Conservation (phyloP, 2,888 invertebrate species). For the Hanleya hanleyi region DNA sequence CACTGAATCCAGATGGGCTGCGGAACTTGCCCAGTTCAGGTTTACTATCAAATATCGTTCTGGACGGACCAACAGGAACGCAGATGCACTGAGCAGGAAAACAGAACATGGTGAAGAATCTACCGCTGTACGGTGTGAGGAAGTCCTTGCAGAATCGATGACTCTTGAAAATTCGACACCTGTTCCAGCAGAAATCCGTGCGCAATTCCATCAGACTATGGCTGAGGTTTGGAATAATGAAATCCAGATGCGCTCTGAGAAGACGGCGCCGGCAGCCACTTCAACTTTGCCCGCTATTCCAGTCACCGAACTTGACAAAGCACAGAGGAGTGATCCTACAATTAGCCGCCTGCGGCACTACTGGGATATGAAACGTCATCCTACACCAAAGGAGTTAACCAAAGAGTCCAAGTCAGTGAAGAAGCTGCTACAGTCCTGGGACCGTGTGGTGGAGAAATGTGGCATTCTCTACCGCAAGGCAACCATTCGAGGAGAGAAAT, state of each 20-base stretch:
- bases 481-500: neutral
- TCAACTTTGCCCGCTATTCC: neutral
- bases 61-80: neutral
- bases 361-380: neutral
- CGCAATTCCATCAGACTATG: neutral
- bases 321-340: neutral
- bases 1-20: neutral
- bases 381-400: neutral
- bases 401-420: neutral
- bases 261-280: neutral
- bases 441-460: neutral
- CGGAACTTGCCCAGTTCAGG: neutral
- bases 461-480: slow-evolving; percentile 6
- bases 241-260: neutral
- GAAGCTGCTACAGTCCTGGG: slow-evolving; percentile 2
- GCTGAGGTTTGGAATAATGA: neutral
- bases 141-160: neutral
- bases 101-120: neutral
- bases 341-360: neutral
- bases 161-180: neutral
- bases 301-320: neutral
- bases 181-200: neutral
- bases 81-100: slow-evolving; percentile 3
- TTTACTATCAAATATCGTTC: slow-evolving; percentile 1
- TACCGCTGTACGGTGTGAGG: neutral